Evolutionary conservation across 2,113 vertebrate genomes (phyloP).

Genomic region (Steatornis caripensis): DNA sequence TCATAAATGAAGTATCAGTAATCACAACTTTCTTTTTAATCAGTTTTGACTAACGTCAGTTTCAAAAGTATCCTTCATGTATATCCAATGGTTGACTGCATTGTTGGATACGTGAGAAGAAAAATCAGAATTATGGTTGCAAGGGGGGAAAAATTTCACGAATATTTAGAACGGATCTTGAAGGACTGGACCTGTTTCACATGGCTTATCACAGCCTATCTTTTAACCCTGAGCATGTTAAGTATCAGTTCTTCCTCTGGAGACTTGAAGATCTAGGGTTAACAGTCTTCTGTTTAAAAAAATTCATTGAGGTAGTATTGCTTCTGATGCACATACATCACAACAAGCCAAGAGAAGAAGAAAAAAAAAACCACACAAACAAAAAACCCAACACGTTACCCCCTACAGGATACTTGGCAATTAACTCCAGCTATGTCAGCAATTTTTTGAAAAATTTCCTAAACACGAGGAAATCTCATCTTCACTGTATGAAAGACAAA

Average conservation of each 20-base stretch:
- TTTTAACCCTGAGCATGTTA: slow-evolving; percentile 68
- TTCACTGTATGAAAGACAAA: slow-evolving; percentile 77
- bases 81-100: background rate
- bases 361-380: background rate
- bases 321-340: slow-evolving; percentile 53
- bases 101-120: background rate
- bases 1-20: background rate
- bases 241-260: slow-evolving; percentile 51
- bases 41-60: background rate
- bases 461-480: slow-evolving; percentile 75
- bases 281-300: slow-evolving; percentile 74
- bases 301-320: slow-evolving; percentile 71
- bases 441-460: slow-evolving; percentile 85
- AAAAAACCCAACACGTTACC: slow-evolving; percentile 14
- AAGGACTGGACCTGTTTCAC: slow-evolving; percentile 34
- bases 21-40: slow-evolving; percentile 14
- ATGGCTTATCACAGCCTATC: slow-evolving; percentile 50
- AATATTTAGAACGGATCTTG: slow-evolving; percentile 24
- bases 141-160: background rate
- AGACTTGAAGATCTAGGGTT: slow-evolving; percentile 72
- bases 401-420: slow-evolving; percentile 80
- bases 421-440: slow-evolving; percentile 88
- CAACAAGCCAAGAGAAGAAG: slow-evolving; percentile 49
- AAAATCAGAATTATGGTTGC: background rate
- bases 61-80: background rate